These are phyloP conservation scores for Cheilosia variabilis DNA, from an alignment of 2,888 invertebrate genomes.

Conservation along the genomic window DNA sequence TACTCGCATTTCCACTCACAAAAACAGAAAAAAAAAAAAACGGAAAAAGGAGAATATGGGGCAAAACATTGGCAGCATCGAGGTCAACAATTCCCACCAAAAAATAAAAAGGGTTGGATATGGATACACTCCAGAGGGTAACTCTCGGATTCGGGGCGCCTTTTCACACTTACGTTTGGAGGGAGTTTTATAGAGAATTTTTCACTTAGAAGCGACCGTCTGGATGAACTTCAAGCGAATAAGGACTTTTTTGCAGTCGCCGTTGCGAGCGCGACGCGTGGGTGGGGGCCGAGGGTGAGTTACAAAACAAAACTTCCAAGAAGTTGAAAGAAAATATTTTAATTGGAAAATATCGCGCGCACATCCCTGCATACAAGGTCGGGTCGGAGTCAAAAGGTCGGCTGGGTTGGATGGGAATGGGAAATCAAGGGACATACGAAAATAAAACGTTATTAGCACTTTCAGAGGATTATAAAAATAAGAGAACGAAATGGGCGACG, in stretches of 20 bases:
- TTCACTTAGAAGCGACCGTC: slow-evolving; percentile 65
- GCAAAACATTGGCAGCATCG: slow-evolving; percentile 40
- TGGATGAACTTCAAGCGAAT: slow-evolving; percentile 57
- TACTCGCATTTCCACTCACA: slow-evolving; percentile 51
- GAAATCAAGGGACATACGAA: slow-evolving; percentile 56
- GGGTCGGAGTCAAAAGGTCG: slow-evolving; percentile 49
- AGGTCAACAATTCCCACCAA: slow-evolving; percentile 55
- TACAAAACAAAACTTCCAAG: slow-evolving; percentile 58
- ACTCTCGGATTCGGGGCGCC: slow-evolving; percentile 55
- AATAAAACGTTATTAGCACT: slow-evolving; percentile 71
- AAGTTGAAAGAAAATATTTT: slow-evolving; percentile 71
- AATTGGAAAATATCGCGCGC: slow-evolving; percentile 72
- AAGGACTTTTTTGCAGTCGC: slow-evolving; percentile 28
- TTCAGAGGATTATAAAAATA: slow-evolving; percentile 62
- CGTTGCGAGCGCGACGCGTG: neutral
- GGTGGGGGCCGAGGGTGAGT: neutral
- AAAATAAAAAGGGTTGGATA: slow-evolving; percentile 28
- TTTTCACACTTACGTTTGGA: slow-evolving; percentile 70
- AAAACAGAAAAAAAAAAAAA: neutral
- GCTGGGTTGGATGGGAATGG: slow-evolving; percentile 5
- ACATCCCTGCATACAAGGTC: slow-evolving; percentile 48
- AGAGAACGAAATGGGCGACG: slow-evolving; percentile 4
- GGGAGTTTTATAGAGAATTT: slow-evolving; percentile 56
- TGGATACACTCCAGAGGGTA: slow-evolving; percentile 56
- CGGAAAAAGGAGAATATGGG: slow-evolving; percentile 36